These are phyloP conservation scores for Andrena fulva DNA, from an alignment of 2,888 invertebrate species.

Conservation along the genomic window DNA sequence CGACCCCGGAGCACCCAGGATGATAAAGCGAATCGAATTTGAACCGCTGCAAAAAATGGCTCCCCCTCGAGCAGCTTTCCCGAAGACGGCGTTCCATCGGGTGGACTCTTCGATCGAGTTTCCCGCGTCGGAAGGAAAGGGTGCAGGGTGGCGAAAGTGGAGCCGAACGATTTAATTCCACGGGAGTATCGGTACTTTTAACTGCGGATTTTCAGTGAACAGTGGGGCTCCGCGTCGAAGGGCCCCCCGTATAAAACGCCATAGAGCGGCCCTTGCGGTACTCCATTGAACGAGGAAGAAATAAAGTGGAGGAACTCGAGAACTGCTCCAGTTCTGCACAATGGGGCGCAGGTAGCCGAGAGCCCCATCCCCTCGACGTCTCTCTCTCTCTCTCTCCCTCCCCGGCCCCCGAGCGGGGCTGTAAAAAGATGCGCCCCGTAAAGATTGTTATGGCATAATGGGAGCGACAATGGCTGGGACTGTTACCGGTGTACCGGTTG, in stretches of 20 bases:
- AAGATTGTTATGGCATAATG: conserved; percentile 79
- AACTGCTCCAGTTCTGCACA: conserved; percentile 78
- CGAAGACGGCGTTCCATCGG: background rate
- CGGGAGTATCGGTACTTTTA: conserved; percentile 31
- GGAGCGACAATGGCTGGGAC: conserved; percentile 73
- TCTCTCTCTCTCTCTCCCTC: conserved; percentile 4
- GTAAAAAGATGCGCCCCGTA: conserved; percentile 69
- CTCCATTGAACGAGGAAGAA: conserved; percentile 73
- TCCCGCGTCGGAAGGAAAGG: background rate
- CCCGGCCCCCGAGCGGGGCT: background rate
- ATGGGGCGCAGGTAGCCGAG: conserved; percentile 75
- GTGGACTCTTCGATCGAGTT: conserved; percentile 5
- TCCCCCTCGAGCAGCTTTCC: background rate
- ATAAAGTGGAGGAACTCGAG: conserved; percentile 78
- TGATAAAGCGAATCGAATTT: conserved; percentile 13
- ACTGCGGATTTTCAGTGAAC: conserved; percentile 42
- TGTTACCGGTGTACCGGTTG: conserved; percentile 67
- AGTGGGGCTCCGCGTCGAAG: conserved; percentile 20
- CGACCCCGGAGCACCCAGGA: background rate
- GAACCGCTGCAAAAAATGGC: background rate
- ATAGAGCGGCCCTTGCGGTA: conserved; percentile 72
- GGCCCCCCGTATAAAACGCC: conserved; percentile 30
- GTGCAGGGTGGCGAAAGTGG: background rate
- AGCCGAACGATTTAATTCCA: conserved; percentile 35
- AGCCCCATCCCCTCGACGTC: conserved; percentile 45